These are phyloP conservation scores for Thunnus albacares DNA, from an alignment of 2,797 vertebrate species.

Conservation along the genomic window DNA sequence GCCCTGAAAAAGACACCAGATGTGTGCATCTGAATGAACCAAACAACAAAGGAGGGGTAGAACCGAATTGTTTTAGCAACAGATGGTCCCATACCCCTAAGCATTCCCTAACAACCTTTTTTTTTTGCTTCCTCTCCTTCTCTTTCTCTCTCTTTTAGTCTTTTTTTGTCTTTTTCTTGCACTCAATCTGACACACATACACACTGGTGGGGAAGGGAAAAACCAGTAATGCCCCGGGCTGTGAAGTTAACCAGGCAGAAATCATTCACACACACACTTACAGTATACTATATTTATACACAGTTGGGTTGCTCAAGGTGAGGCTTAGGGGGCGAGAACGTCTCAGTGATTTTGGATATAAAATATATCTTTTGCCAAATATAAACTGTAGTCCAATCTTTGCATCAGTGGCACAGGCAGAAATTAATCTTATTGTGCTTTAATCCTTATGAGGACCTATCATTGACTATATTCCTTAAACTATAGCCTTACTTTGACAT, in stretches of 20 bases:
- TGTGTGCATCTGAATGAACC: constrained; percentile 52
- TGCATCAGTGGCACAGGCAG: neutral
- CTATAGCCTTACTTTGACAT: neutral
- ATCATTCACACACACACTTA: constrained; percentile 44
- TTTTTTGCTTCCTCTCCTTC: constrained; percentile 11
- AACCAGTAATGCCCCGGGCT: constrained; percentile 42
- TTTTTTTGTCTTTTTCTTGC: constrained; percentile 20
- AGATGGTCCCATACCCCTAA: constrained; percentile 68
- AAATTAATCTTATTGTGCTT: neutral
- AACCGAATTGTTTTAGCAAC: constrained; percentile 66
- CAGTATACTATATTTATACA: constrained; percentile 43
- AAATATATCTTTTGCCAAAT: constrained; percentile 19
- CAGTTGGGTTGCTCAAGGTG: constrained; percentile 31
- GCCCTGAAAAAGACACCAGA: constrained; percentile 43
- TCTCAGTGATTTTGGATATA: constrained; percentile 31
- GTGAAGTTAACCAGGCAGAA: constrained; percentile 44
- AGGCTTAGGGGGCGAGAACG: constrained; percentile 29
- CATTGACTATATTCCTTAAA: neutral
- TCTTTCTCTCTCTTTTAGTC: neutral
- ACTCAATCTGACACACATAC: constrained; percentile 27
- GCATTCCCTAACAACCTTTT: constrained; percentile 38
- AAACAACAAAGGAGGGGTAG: constrained; percentile 38
- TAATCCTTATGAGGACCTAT: neutral
- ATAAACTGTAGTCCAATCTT: neutral
- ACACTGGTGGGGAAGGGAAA: constrained; percentile 30